Base-by-base conservation (phyloP, 2,888 invertebrate genomes). In the Diabrotica balteata region DNA sequence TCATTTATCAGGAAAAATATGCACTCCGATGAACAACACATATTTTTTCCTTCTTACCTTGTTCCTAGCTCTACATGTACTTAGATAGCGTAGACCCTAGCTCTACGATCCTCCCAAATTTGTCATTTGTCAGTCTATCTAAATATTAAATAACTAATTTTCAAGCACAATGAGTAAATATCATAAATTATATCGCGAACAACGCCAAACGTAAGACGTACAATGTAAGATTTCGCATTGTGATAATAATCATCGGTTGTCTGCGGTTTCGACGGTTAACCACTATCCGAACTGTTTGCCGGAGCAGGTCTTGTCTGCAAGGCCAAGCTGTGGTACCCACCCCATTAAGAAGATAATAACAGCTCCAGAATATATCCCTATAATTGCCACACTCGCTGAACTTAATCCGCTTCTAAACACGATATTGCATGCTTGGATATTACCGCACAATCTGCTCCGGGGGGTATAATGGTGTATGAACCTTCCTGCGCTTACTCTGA, bases 171-270 rank as follows among this genome's bases (percentile, higher is more conserved):
- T 32, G 32, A 4, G 32, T 32, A 32, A 32, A 32, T 32, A 32
- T 32, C 32, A 32, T 32, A 32, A 32, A 32, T 32, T 32, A 32
- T 32, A 32, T 32, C 32, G 32, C 32, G 32, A 32, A 32, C 32
- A 32, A 32, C 32, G 32, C 32, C 1, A 32, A 4, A 32, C 32
- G 5, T 32, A 32, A 32, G 17, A 49, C 6, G 52, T 52, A 22
- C 11, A 22, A 54, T 42, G 42, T 54, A 17, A 53, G 51, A 62
- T 66, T 66, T 57, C 59, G 62, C 64, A 61, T 54, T 72, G 70
- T 73, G 78, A 80, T 80, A 78, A 79, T 79, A 80, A 80, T 80
- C 77, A 76, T 75, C 73, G 79, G 76, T 77, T 79, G 80, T 80
- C 80, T 79, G 79, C 79, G 80, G 80, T 54, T 64, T 49, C n/a